phyloP scores from a whole-genome alignment of 2,888 invertebrate genomes.

The Synergus umbraculus region DNA sequence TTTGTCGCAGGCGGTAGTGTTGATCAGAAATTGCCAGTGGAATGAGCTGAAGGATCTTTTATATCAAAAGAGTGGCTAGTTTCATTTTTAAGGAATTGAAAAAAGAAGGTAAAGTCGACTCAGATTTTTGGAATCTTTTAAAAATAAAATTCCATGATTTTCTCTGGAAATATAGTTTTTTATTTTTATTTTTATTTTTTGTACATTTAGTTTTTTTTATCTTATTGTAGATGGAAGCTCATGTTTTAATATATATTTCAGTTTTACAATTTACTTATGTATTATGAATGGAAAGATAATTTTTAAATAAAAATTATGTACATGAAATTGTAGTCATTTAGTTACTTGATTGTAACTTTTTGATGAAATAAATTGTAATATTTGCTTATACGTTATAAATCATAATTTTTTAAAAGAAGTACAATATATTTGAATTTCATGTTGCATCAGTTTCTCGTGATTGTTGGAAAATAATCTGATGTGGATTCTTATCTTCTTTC shows the following conservation, averaged over 20 bases:
- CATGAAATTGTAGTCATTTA: background rate
- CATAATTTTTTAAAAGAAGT: background rate
- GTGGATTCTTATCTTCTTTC: conserved; percentile 27
- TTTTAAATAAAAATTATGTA: background rate
- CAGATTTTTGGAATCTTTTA: background rate
- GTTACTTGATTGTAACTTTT: background rate
- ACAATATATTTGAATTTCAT: conserved; percentile 6
- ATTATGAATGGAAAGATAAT: background rate
- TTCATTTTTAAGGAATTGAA: conserved; percentile 6
- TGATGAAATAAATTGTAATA: background rate
- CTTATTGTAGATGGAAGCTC: background rate
- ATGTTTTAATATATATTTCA: background rate
- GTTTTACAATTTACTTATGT: background rate
- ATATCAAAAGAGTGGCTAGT: conserved; percentile 14
- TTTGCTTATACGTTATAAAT: background rate
- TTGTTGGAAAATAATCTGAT: conserved; percentile 33
- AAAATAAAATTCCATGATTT: background rate
- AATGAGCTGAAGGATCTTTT: conserved; percentile 28
- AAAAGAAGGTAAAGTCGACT: conserved; percentile 17
- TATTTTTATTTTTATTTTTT: background rate
- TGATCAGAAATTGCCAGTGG: conserved; percentile 30
- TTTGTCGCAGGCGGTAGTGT: conserved; percentile 29
- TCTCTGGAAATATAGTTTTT: background rate
- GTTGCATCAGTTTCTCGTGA: background rate
- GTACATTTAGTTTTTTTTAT: background rate